These are phyloP conservation scores for Cataglyphis albicans DNA, from an alignment of 2,888 invertebrate genomes.

Conservation along the genomic window DNA sequence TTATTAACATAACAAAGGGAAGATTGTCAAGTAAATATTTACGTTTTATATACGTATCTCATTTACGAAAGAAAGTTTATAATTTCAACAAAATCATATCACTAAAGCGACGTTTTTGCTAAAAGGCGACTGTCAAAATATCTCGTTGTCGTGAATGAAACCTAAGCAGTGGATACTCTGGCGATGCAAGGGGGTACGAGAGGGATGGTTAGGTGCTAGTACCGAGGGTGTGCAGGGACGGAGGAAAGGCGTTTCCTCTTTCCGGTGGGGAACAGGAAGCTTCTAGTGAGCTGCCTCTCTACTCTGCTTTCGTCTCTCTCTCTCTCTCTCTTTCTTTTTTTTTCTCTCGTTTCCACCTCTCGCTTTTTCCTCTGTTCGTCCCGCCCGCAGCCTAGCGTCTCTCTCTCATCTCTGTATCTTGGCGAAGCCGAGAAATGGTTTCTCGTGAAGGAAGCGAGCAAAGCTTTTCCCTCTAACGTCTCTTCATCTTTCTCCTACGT, in stretches of 20 bases:
- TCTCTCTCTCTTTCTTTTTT: constrained; percentile 4
- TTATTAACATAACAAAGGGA: background rate
- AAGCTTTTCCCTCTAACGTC: constrained; percentile 46
- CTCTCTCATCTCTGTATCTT: constrained; percentile 55
- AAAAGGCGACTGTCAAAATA: constrained; percentile 59
- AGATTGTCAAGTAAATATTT: background rate
- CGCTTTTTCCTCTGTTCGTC: constrained; percentile 7
- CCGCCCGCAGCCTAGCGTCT: background rate
- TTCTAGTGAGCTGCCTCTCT: constrained; percentile 56
- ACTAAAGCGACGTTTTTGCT: background rate
- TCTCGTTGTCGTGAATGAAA: constrained; percentile 53
- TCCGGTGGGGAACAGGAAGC: constrained; percentile 68
- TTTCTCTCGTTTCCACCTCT: constrained; percentile 18
- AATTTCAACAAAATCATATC: background rate
- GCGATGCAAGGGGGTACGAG: constrained; percentile 13
- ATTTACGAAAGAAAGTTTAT: background rate
- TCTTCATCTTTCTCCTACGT: constrained; percentile 39
- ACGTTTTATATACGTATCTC: background rate
- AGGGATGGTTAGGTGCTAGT: constrained; percentile 27
- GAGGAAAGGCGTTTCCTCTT: constrained; percentile 64
- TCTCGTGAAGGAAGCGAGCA: constrained; percentile 49
- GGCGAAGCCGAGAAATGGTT: constrained; percentile 67
- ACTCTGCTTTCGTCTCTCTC: constrained; percentile 3
- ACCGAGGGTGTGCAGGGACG: constrained; percentile 33
- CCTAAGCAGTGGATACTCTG: constrained; percentile 22